Base-by-base conservation (phyloP, 2,888 invertebrate genomes). In the Eupithecia inturbata region DNA sequence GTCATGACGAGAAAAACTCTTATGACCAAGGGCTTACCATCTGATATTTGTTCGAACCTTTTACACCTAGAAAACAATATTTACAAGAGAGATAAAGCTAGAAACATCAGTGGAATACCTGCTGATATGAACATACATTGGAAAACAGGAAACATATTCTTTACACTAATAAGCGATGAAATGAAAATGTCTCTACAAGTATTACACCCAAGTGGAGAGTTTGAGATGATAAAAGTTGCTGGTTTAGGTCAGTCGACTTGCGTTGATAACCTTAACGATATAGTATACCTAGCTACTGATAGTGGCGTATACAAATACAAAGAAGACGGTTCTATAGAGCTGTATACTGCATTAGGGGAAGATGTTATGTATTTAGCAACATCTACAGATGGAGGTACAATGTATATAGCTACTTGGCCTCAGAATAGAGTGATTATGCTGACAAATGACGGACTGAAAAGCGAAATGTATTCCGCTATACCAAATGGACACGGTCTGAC, bases 381-480 rank as follows among this genome's bases (percentile, higher is more conserved):
- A 0, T 88, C 85, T 0, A 88, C 82, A 36, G 92, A 93, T 73
- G 94, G 93, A 0, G 76, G 74, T 0, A 80, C 84, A 0, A 90
- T 94, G 89, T 94, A 90, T 16, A 90, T 93, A 72, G 93, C 94
- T 0, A 94, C 94, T 0, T 94, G 93, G 92, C 94, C 94, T 0
- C 93, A 94, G 57, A 94, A 94, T 74, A 81, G 92, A 16, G 94
- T 94, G 0, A 90, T 90, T 22, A 91, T 87, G 71, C 89, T 94
- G 1, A 89, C 89, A 0, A 90, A 89, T 36, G 88, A 91, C 0
- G 93, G 93, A 0, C 88, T 89, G 36, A 89, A 87, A 19, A 87
- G 87, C 57, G 93, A 93, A 64, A 77, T 83, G 0, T 93, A 92
- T 62, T 31, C 89, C 0, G 82, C 87, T 0, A 91, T 94, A 14